Percentiles rank a stretch among this genome's conserved stretches.
phyloP scores from a whole-genome alignment of 2,797 vertebrate species.

The Tauraco hartlaubi region DNA sequence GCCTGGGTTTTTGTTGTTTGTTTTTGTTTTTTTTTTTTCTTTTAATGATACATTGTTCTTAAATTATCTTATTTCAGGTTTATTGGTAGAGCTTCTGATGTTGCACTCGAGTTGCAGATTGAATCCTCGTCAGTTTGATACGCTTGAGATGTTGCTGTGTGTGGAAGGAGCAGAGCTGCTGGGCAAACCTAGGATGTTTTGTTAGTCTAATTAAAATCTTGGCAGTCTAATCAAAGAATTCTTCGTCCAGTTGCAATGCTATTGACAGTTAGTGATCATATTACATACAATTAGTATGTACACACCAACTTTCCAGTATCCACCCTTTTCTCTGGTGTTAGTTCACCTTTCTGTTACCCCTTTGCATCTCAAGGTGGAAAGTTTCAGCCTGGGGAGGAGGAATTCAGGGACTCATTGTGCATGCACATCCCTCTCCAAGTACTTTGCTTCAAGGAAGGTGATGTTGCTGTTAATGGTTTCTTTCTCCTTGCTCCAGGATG shows the following conservation, averaged over 20 bases:
- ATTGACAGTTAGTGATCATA: not conserved
- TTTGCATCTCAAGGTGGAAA: not conserved
- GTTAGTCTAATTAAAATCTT: not conserved
- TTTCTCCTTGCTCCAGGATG: not conserved
- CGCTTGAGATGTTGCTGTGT: not conserved
- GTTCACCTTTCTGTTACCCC: not conserved
- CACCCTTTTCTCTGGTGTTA: not conserved
- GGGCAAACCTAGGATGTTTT: not conserved
- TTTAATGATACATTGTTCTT: not conserved
- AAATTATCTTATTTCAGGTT: not conserved
- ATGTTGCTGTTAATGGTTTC: not conserved
- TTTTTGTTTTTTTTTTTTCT: not conserved
- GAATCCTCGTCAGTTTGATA: not conserved
- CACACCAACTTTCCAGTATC: not conserved
- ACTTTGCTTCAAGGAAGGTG: not conserved
- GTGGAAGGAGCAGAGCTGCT: not conserved
- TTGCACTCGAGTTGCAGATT: not conserved
- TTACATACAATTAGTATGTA: not conserved
- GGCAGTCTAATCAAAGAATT: not conserved
- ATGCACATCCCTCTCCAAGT: not conserved
- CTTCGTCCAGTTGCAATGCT: not conserved
- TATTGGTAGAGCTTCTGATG: not conserved
- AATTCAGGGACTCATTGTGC: not conserved
- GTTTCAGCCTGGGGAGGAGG: not conserved
- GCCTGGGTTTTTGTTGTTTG: not conserved